Percentiles rank a stretch among this genome's conserved stretches.
phyloP scores from a whole-genome alignment of 2,113 vertebrate species.

The Salvelinus alpinus region DNA sequence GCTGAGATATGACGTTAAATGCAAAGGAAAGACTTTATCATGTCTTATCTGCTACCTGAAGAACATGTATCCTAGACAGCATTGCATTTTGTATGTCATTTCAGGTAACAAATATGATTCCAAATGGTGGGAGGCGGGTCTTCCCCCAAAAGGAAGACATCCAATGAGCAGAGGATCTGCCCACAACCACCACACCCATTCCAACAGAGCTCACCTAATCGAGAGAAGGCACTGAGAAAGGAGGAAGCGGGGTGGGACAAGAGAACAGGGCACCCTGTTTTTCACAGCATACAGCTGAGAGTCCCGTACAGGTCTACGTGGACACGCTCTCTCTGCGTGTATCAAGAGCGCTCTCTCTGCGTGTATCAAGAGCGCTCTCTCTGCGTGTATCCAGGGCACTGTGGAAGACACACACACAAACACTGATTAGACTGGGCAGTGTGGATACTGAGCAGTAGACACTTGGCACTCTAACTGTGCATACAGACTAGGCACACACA shows the following conservation, averaged over 20 bases:
- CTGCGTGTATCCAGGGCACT: slow-evolving; percentile 64
- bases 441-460: neutral
- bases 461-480: neutral
- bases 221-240: slow-evolving; percentile 64
- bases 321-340: slow-evolving; percentile 66
- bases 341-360: slow-evolving; percentile 42
- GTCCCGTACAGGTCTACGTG: slow-evolving; percentile 39
- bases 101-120: slow-evolving; percentile 52
- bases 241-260: slow-evolving; percentile 19
- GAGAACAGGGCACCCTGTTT: slow-evolving; percentile 46
- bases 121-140: slow-evolving; percentile 17
- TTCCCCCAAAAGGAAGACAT: slow-evolving; percentile 33
- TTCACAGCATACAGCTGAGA: slow-evolving; percentile 17
- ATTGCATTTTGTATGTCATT: slow-evolving; percentile 23
- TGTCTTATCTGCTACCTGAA: slow-evolving; percentile 15
- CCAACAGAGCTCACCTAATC: slow-evolving; percentile 39
- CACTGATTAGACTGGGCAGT: neutral
- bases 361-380: no score
- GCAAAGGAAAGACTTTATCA: neutral
- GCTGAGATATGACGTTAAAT: neutral
- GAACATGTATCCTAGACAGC: slow-evolving; percentile 17
- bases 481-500: neutral
- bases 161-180: slow-evolving; percentile 36
- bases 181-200: slow-evolving; percentile 17
- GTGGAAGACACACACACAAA: slow-evolving; percentile 29